A percentile compares a stretch with the other conserved stretches of the same genome.
Evolutionary conservation across 2,113 vertebrate species (phyloP).

Genomic region (Perca schrenkii): DNA sequence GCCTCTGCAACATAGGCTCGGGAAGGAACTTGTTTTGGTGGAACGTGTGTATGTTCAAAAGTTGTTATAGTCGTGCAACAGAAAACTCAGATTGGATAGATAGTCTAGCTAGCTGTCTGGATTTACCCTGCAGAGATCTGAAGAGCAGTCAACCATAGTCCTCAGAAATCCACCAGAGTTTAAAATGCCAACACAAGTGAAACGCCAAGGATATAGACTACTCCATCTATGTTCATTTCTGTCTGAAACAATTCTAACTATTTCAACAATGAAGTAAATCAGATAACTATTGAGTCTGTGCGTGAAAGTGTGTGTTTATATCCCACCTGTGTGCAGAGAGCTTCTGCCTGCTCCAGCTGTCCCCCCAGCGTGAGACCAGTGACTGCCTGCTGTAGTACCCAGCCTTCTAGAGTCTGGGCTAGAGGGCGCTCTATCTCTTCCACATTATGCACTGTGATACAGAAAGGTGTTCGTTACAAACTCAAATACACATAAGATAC

Average conservation of each 20-base stretch:
- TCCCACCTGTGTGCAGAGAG: constrained; percentile 91
- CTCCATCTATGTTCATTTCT: background rate
- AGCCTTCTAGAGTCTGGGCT: constrained; percentile 86
- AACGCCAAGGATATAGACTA: too few species aligned
- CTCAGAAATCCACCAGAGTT: too few species aligned
- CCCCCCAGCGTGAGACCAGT: constrained; percentile 86
- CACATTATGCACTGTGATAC: constrained; percentile 83
- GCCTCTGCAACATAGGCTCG: too few species aligned
- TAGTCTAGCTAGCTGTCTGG: too few species aligned
- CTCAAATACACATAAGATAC: background rate
- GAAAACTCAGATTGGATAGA: too few species aligned
- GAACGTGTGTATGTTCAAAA: too few species aligned
- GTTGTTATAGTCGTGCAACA: too few species aligned
- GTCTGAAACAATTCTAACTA: background rate
- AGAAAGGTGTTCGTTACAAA: constrained; percentile 9
- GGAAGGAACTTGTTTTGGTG: too few species aligned
- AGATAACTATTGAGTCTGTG: background rate
- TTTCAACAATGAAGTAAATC: background rate
- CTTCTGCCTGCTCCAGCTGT: constrained; percentile 89
- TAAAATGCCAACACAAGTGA: too few species aligned
- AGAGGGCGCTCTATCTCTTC: constrained; percentile 82
- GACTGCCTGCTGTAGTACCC: constrained; percentile 92
- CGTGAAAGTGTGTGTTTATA: background rate
- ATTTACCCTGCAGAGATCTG: too few species aligned
- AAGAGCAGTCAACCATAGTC: too few species aligned